Evolutionary conservation across 2,888 invertebrate species (phyloP).

Genomic region (Dorcus hopei): DNA sequence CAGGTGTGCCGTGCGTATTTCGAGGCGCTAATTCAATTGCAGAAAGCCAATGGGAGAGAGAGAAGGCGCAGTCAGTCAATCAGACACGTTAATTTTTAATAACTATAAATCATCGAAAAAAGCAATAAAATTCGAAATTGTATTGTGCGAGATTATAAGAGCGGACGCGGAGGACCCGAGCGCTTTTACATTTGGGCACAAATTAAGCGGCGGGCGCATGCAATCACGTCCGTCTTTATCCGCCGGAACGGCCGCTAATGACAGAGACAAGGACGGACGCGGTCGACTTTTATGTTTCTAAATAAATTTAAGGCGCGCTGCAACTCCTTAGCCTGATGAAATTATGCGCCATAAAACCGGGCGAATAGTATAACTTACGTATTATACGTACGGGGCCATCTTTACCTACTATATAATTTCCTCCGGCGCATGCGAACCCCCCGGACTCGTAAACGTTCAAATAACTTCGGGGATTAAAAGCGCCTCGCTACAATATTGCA

Average conservation of each 20-base stretch:
- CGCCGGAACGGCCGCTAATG: conserved; percentile 35
- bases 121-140: conserved; percentile 44
- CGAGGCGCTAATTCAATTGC: too few relatives aligned
- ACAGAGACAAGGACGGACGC: conserved; percentile 37
- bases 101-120: conserved; percentile 42
- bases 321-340: conserved; percentile 43
- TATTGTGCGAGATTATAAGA: conserved; percentile 44
- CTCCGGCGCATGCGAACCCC: conserved; percentile 20
- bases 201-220: conserved; percentile 30
- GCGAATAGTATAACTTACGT: conserved; percentile 39
- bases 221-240: conserved; percentile 27
- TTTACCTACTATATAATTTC: neutral
- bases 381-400: neutral
- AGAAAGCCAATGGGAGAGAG: too few relatives aligned
- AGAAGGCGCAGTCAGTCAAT: neutral
- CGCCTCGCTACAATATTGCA: conserved; percentile 27
- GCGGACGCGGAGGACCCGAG: conserved; percentile 33
- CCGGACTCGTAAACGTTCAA: conserved; percentile 28
- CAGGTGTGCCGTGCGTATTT: too few relatives aligned
- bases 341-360: conserved; percentile 45
- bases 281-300: conserved; percentile 39
- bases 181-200: conserved; percentile 33
- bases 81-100: conserved; percentile 40
- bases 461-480: conserved; percentile 26
- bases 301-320: conserved; percentile 43